A percentile compares a stretch with the other conserved stretches of the same genome.
These are phyloP conservation scores for Phoeniculus purpureus DNA, from an alignment of 2,797 vertebrate species.

Conservation along the genomic window DNA sequence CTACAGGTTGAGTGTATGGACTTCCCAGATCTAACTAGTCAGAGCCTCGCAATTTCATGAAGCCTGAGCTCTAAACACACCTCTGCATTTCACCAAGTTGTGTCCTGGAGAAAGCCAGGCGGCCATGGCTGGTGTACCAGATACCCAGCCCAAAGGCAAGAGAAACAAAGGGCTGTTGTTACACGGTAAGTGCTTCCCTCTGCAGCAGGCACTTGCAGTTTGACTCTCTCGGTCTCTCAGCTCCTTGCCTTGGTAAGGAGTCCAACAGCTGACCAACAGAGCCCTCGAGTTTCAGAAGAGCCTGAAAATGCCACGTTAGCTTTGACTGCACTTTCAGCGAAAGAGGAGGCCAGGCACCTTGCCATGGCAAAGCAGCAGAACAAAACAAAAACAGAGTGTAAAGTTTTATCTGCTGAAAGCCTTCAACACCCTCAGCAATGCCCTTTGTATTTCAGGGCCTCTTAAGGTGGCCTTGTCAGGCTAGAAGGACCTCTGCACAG, in stretches of 20 bases:
- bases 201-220: slow-evolving; percentile 39
- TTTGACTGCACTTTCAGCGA: slow-evolving; percentile 44
- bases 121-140: slow-evolving; percentile 39
- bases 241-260: slow-evolving; percentile 50
- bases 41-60: neutral
- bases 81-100: slow-evolving; percentile 34
- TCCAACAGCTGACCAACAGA: slow-evolving; percentile 53
- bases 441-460: neutral
- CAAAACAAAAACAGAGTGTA: slow-evolving; percentile 35
- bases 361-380: slow-evolving; percentile 52
- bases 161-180: slow-evolving; percentile 70
- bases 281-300: slow-evolving; percentile 63
- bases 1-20: neutral
- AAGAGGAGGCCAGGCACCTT: slow-evolving; percentile 54
- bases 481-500: neutral
- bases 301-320: slow-evolving; percentile 49
- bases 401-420: slow-evolving; percentile 59
- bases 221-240: slow-evolving; percentile 52
- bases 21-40: slow-evolving; percentile 36
- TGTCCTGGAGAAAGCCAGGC: slow-evolving; percentile 66
- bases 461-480: slow-evolving; percentile 8
- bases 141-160: slow-evolving; percentile 41
- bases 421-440: neutral
- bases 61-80: slow-evolving; percentile 27
- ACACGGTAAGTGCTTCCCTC: slow-evolving; percentile 58